Base-by-base conservation (phyloP, 2,888 invertebrate species). In the Strigamia crassipes region DNA sequence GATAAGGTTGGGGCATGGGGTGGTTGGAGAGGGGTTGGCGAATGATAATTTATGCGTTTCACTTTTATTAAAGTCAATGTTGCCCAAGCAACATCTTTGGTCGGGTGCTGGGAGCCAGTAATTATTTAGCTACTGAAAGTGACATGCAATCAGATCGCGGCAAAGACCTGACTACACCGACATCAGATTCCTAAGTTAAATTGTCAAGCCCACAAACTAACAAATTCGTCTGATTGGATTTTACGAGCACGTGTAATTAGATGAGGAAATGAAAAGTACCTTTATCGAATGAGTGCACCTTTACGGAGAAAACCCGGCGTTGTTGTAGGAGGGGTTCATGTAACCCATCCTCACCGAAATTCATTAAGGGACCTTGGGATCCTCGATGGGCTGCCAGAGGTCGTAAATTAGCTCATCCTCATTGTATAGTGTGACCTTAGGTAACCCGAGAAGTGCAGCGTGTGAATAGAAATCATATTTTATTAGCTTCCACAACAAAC, bases 51-150 rank as follows among this genome's bases (percentile, higher is more conserved):
- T 73, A 73, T 73, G 73, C 73, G 73, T 73, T 73, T 73, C 73
- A 73, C 73, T 73, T 73, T 73, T 73, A 73, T 73, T 73, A 73
- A 73, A 73, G 73, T 73, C 73, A 73, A 73, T 73, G 73, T 73
- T 73, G 73, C 73, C 73, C 73, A 73, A 73, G 73, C 73, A 73
- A 73, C 73, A 73, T 73, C 73, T 73, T 73, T 73, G 73, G 73
- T 73, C 73, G 73, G 73, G 73, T 73, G 73, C 73, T 73, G 73
- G 73, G 73, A 73, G 73, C 73, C 73, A 73, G 73, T 73, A 73
- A 73, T 73, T 73, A 73, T 73, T 73, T 73, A 73, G 73, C 73
- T 73, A 73, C 73, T 73, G 73, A 73, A 73, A 73, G 73, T 73
- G 73, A 73, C 73, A 73, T 73, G 73, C 73, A 73, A 73, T 73